Percentiles rank a stretch among this genome's conserved stretches.
Evolutionary conservation across 2,797 vertebrate species (phyloP).

Genomic region (Eulemur rubriventer): DNA sequence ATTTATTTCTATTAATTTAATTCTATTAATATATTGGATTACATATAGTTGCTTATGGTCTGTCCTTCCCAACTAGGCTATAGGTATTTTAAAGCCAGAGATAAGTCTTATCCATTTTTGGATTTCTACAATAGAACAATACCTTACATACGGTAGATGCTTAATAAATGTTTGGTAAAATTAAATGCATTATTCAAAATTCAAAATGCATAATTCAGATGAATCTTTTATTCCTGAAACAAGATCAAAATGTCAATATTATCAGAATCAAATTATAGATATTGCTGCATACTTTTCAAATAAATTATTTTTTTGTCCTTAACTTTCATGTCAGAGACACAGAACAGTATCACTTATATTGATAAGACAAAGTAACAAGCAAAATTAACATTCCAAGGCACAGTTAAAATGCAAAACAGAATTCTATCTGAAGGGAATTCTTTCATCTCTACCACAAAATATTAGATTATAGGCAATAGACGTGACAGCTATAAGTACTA

Average conservation of each 20-base stretch:
- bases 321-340: slow-evolving; percentile 12
- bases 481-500: not conserved
- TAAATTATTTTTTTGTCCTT: slow-evolving; percentile 38
- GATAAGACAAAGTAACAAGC: slow-evolving; percentile 1
- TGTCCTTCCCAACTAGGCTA: not conserved
- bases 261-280: not conserved
- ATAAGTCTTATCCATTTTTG: not conserved
- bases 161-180: slow-evolving; percentile 39
- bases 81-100: not conserved
- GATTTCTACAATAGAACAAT: not conserved
- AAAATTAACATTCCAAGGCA: slow-evolving; percentile 1
- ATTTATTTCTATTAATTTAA: slow-evolving; percentile 30
- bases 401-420: not conserved
- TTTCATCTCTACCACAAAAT: not conserved
- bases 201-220: slow-evolving; percentile 9
- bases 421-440: not conserved
- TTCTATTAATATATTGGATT: not conserved
- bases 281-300: slow-evolving; percentile 38
- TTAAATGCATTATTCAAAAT: slow-evolving; percentile 36
- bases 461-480: not conserved
- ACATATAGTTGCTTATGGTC: not conserved
- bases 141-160: not conserved
- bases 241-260: slow-evolving; percentile 37
- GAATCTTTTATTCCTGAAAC: slow-evolving; percentile 50
- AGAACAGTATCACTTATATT: not conserved